phyloP scores from a whole-genome alignment of 2,113 vertebrate species.

The Megalops atlanticus region DNA sequence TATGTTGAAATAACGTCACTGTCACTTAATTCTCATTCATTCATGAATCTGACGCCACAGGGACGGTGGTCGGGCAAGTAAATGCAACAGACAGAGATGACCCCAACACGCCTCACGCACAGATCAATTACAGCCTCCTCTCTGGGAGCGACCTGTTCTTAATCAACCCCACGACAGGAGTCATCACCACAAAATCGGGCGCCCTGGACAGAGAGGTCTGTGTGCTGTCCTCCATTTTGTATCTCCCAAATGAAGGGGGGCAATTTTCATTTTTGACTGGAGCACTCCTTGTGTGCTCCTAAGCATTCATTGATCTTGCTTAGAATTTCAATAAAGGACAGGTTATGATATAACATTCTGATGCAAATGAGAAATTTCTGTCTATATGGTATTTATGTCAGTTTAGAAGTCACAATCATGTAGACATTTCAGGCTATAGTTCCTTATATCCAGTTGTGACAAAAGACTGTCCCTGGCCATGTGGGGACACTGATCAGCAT shows the following conservation, averaged over 20 bases:
- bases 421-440: no score
- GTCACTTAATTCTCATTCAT: not conserved
- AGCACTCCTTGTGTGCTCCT: no score
- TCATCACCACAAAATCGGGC: conserved; percentile 60
- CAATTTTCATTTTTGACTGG: not conserved
- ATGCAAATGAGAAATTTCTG: no score
- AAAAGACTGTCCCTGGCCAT: no score
- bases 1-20: not conserved
- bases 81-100: conserved; percentile 78
- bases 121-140: conserved; percentile 72
- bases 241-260: not conserved
- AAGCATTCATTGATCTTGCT: no score
- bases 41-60: conserved; percentile 55
- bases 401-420: no score
- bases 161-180: conserved; percentile 68
- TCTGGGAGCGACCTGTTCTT: conserved; percentile 55
- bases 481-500: no score
- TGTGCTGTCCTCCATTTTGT: not conserved
- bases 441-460: no score
- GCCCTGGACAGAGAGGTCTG: conserved; percentile 85
- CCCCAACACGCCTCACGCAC: conserved; percentile 61
- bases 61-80: conserved; percentile 71
- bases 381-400: no score
- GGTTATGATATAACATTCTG: no score
- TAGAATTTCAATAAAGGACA: no score